These are phyloP conservation scores for Butastur rufipennis DNA, from an alignment of 2,113 vertebrate species.

Conservation along the genomic window DNA sequence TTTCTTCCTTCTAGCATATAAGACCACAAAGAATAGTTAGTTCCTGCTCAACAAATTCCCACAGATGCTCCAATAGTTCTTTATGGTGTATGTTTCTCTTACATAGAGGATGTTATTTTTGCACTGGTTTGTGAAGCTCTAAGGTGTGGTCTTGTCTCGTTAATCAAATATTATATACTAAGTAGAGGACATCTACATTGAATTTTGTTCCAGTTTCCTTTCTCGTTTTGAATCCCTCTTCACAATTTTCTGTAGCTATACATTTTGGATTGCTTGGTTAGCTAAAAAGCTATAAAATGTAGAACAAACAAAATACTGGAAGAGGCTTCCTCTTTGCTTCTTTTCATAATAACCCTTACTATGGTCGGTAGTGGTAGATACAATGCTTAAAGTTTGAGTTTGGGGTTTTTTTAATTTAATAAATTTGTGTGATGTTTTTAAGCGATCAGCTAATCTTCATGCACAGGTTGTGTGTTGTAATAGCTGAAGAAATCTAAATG, in stretches of 20 bases:
- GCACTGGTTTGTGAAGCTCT: background rate
- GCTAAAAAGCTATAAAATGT: too few species aligned
- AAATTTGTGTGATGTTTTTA: background rate
- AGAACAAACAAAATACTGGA: background rate
- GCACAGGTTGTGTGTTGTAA: background rate
- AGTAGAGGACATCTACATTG: accelerated
- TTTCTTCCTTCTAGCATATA: background rate
- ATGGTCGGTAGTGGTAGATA: background rate
- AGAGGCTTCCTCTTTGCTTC: background rate
- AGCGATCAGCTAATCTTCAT: background rate
- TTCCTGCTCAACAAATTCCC: background rate
- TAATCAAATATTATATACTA: background rate
- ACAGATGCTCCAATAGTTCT: background rate
- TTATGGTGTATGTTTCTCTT: background rate
- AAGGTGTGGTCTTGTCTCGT: background rate
- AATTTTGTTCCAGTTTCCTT: background rate
- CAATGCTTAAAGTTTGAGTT: background rate
- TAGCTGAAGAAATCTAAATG: background rate
- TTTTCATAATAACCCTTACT: background rate
- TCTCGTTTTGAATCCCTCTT: background rate
- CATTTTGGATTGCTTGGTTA: background rate
- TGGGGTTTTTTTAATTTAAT: background rate
- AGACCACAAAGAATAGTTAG: background rate
- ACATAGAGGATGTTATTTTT: background rate
- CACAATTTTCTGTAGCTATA: background rate